Conservation (phyloP, 2,888 invertebrate species). For the Masnerella sp. region DNA sequence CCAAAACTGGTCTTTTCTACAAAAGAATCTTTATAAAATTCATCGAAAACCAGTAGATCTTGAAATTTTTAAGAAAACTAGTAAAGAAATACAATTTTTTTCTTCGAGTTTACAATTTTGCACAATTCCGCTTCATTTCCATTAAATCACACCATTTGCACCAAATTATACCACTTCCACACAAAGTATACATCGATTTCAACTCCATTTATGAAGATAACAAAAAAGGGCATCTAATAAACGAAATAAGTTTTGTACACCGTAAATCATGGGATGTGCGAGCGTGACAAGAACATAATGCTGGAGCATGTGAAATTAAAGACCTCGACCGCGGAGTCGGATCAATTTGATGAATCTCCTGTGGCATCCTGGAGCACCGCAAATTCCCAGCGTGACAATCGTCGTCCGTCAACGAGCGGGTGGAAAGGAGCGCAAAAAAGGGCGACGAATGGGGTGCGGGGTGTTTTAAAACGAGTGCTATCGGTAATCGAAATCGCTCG, state of each 20-base stretch:
- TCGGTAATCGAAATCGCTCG: conserved; percentile 76
- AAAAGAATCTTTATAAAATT: too few relatives aligned
- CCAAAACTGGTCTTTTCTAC: too few relatives aligned
- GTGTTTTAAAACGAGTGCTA: conserved; percentile 76
- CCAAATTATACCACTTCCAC: too few relatives aligned
- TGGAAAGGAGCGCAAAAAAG: conserved; percentile 66
- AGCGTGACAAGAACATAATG: conserved; percentile 8
- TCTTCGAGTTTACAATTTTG: too few relatives aligned
- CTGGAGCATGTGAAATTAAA: conserved; percentile 38
- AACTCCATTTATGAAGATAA: too few relatives aligned
- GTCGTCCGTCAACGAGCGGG: conserved; percentile 62
- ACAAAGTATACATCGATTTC: too few relatives aligned
- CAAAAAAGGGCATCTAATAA: too few relatives aligned
- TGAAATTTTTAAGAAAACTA: too few relatives aligned
- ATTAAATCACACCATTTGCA: too few relatives aligned
- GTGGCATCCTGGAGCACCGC: conserved; percentile 66
- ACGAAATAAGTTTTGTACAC: not conserved
- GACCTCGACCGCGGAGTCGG: conserved; percentile 23
- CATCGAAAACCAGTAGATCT: too few relatives aligned
- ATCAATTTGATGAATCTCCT: conserved; percentile 67
- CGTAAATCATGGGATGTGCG: conserved; percentile 6
- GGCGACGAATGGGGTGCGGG: conserved; percentile 66
- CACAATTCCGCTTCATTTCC: too few relatives aligned
- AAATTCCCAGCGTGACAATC: conserved; percentile 67
- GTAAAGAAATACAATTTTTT: too few relatives aligned